A percentile compares a stretch with the other conserved stretches of the same genome.
phyloP scores from a whole-genome alignment of 2,888 invertebrate species.

The Asteroscopus sphinx region DNA sequence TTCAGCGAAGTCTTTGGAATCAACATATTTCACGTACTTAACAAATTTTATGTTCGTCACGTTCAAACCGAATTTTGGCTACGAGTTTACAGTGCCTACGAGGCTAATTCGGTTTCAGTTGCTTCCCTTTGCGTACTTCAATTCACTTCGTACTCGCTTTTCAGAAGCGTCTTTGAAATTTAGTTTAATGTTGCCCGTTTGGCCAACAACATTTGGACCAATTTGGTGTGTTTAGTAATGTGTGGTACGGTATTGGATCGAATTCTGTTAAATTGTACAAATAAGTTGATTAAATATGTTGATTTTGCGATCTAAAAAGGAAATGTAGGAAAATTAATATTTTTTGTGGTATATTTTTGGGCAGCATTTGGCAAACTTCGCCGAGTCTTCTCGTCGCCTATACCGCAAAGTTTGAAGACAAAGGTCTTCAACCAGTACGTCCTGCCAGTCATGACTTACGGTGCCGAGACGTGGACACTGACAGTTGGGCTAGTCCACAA shows the following conservation, averaged over 20 bases:
- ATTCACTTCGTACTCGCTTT: conserved; percentile 57
- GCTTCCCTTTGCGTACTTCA: conserved; percentile 60
- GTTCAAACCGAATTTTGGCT: conserved; percentile 63
- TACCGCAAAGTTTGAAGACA: too few relatives aligned
- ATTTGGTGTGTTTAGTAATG: conserved; percentile 34
- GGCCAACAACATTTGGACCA: conserved; percentile 54
- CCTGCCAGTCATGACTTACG: too few relatives aligned
- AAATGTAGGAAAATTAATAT: too few relatives aligned
- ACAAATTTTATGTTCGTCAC: conserved; percentile 67
- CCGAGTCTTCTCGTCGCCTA: too few relatives aligned
- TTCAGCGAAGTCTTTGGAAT: conserved; percentile 44
- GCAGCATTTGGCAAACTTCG: too few relatives aligned
- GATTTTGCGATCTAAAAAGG: too few relatives aligned
- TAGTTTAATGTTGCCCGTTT: conserved; percentile 53
- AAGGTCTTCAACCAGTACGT: too few relatives aligned
- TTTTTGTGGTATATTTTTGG: neutral
- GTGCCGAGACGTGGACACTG: too few relatives aligned
- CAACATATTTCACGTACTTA: conserved; percentile 59
- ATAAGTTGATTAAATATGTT: conserved; percentile 8
- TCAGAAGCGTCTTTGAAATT: conserved; percentile 52
- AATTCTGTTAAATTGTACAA: conserved; percentile 35
- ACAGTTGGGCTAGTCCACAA: too few relatives aligned
- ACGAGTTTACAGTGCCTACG: conserved; percentile 58
- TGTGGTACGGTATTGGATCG: conserved; percentile 30
- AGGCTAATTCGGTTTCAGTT: conserved; percentile 70